phyloP scores from a whole-genome alignment of 2,797 vertebrate species.

The Pseudomugil gertrudae region DNA sequence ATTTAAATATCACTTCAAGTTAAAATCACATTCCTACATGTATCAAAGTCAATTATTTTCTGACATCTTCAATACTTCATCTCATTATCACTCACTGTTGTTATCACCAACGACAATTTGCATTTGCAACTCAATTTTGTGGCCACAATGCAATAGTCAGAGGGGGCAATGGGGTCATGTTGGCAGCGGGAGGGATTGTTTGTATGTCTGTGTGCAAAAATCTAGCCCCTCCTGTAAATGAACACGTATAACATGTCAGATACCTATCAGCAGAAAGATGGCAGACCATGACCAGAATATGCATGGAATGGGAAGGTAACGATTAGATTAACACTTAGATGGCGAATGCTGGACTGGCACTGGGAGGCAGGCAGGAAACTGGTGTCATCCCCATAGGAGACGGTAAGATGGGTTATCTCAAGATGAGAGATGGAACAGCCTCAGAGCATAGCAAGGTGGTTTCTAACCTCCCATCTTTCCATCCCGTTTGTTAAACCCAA shows the following conservation, averaged over 20 bases:
- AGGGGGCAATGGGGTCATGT: constrained; percentile 53
- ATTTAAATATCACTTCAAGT: constrained; percentile 62
- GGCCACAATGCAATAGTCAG: constrained; percentile 27
- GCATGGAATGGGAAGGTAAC: constrained; percentile 29
- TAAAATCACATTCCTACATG: constrained; percentile 55
- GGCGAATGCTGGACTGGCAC: constrained; percentile 53
- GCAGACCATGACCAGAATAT: constrained; percentile 54
- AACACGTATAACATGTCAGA: constrained; percentile 55
- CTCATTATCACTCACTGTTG: constrained; percentile 48
- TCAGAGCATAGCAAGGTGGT: constrained; percentile 49
- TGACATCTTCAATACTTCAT: constrained; percentile 35
- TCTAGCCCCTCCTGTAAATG: constrained; percentile 64
- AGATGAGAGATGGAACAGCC: constrained; percentile 72
- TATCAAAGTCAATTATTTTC: constrained; percentile 52
- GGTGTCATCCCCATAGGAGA: constrained; percentile 2
- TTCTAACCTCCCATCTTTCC: constrained; percentile 40
- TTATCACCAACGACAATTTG: constrained; percentile 34
- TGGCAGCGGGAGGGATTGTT: constrained; percentile 16
- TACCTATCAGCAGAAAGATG: constrained; percentile 63
- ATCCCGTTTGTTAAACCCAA: constrained; percentile 53
- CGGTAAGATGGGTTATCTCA: constrained; percentile 64
- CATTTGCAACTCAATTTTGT: constrained; percentile 32
- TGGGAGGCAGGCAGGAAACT: constrained; percentile 49
- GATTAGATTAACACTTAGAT: constrained; percentile 58
- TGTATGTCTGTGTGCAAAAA: constrained; percentile 47